Evolutionary conservation across 2,113 vertebrate species (phyloP), one percentile per base, ranked within the genome.

Genomic region (Podocnemis expansa): DNA sequence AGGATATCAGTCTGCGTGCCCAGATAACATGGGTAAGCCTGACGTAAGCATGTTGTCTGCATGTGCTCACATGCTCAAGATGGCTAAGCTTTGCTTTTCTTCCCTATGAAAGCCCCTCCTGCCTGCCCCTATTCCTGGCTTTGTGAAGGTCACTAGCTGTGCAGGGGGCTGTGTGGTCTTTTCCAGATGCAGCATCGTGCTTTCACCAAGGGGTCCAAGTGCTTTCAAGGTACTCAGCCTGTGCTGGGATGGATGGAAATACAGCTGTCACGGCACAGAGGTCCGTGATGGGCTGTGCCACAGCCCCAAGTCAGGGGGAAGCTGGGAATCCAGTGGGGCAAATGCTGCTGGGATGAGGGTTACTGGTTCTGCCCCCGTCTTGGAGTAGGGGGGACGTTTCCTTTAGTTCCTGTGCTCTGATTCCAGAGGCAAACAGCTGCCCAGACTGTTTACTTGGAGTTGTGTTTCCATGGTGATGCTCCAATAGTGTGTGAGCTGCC

Each of bases 391-490:
- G 14, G 0, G 6, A 11, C 25, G 79, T 47, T 19, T 87, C 73
- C 43, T 0, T 5, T 45, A 45, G 10, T 43, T 14, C 70, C 38
- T 43, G 56, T 25, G 25, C 10, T 0, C n/a, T 70, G n/a, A 22
- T 9, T 70, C n/a, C 63, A 70, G 45, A 29, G 8, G 13, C 55
- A 34, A 43, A 24, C 10, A 84, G 49, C 82, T 29, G 29, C 85
- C 45, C 4, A 1, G 56, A 63, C 10, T 91, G 2, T 70, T 88
- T 80, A 87, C 54, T 14, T 55, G 70, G 85, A 90, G 10, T 43
- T 5, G 3, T 8, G 5, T 95, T 85, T 88, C 96, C 92, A 93
- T 89, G 95, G 95, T 84, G 94, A 94, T 49, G 5, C 78, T 2
- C 34, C 3, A n/a, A 70, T 91, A 79, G 13, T 47, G 78, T 70